Base-by-base conservation (phyloP, 2,888 invertebrate species). In the Noctua pronuba region DNA sequence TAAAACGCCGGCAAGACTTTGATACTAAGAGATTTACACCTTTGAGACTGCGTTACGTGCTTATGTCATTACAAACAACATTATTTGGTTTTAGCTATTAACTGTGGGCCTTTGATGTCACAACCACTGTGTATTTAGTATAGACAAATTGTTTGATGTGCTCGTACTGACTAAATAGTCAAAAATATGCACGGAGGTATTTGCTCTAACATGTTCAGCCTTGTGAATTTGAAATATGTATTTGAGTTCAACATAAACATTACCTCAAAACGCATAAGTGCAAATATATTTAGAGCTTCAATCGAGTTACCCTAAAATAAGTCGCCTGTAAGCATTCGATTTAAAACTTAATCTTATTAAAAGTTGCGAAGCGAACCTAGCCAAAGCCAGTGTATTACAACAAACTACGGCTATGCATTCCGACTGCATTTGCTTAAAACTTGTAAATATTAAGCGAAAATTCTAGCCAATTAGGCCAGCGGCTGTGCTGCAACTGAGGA, bases 391-490 rank as follows among this genome's bases (percentile, higher is more conserved):
- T 90, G 77, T 79, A 83, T 83, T 83, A 88, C 80, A 88, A 91
- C 91, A 87, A 87, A 85, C 88, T 91, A 89, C 90, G 58, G 73
- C 78, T 82, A 77, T 85, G 79, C 77, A 92, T 91, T 93, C 91
- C 90, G 87, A 92, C 91, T 92, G 91, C 91, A 93, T 94, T 94
- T 92, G 92, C 93, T 94, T 93, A 90, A 93, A 94, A 94, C 91
- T 95, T 93, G 93, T 93, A 95, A 95, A 93, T 94, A 93, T 94
- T 92, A 93, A 94, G 91, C 90, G 92, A 92, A 94, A 94, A 93
- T 92, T 93, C 92, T 90, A 92, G 91, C 95, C 95, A 95, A 96
- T 95, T 95, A 95, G 93, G 91, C 92, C 90, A 90, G 91, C 91
- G 91, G 91, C 91, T 89, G 92, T 92, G 91, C 92, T 92, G 91